phyloP scores from a whole-genome alignment of 2,888 invertebrate genomes.

The Chloroclystis v-ata region DNA sequence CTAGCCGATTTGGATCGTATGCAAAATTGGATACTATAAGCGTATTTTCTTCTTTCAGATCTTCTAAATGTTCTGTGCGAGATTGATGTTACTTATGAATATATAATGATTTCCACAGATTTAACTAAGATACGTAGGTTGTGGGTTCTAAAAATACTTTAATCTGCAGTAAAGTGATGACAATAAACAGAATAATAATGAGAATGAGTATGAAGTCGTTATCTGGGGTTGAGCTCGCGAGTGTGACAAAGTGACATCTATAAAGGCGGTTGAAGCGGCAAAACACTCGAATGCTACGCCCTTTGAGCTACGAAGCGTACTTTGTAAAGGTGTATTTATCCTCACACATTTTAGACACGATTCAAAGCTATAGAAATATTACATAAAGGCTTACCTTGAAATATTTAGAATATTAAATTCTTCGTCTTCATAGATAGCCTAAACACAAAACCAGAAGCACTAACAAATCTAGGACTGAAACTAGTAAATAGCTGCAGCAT shows the following conservation, averaged over 20 bases:
- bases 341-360: no score
- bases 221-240: conserved; percentile 53
- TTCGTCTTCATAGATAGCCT: no score
- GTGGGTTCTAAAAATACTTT: conserved; percentile 3
- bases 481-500: no score
- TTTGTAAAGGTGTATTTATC: no score
- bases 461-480: no score
- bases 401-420: no score
- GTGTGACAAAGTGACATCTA: conserved; percentile 66
- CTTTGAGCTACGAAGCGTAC: conserved; percentile 44
- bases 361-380: no score
- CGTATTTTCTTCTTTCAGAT: conserved; percentile 5
- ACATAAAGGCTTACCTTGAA: no score
- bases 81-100: conserved; percentile 1
- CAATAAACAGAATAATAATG: conserved; percentile 22
- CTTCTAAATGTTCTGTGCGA: neutral
- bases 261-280: conserved; percentile 59
- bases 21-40: conserved; percentile 12
- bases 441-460: no score
- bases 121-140: neutral
- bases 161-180: conserved; percentile 18
- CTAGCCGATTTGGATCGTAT: conserved; percentile 14
- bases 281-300: conserved; percentile 55
- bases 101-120: neutral
- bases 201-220: conserved; percentile 51